Conservation (phyloP, 2,113 vertebrate genomes). For the Coryphaenoides rupestris region DNA sequence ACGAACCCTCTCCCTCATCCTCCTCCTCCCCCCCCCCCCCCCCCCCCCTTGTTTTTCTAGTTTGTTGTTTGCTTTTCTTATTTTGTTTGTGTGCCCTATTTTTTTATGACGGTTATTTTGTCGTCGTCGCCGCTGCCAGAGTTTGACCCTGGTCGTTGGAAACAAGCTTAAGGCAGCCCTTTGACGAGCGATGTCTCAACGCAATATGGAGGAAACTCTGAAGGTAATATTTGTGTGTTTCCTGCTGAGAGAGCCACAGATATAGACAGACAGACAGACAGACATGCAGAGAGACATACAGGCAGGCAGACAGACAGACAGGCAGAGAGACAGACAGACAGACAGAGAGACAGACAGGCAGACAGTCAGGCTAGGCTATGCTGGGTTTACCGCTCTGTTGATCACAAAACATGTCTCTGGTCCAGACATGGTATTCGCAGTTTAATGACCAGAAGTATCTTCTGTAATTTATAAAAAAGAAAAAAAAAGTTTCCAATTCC, state of each 20-base stretch:
- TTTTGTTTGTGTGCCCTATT: slow-evolving; percentile 34
- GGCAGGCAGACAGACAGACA: slow-evolving; percentile 9
- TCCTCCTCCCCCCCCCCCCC: slow-evolving; percentile 14
- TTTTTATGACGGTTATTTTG: slow-evolving; percentile 12
- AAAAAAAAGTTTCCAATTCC: too few species aligned
- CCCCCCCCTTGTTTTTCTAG: slow-evolving; percentile 17
- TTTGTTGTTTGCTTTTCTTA: slow-evolving; percentile 22
- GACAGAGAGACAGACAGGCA: slow-evolving; percentile 9
- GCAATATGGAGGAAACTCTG: slow-evolving; percentile 25
- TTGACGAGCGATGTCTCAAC: slow-evolving; percentile 30
- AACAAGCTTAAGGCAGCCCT: slow-evolving; percentile 1
- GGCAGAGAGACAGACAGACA: slow-evolving; percentile 12
- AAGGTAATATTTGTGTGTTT: slow-evolving; percentile 34
- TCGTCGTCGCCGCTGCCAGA: neutral
- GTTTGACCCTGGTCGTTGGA: slow-evolving; percentile 14
- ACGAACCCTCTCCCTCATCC: too few species aligned
- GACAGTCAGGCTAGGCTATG: neutral
- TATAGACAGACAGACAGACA: slow-evolving; percentile 14
- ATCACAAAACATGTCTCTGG: too few species aligned
- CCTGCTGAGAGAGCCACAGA: slow-evolving; percentile 13
- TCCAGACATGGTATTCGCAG: too few species aligned
- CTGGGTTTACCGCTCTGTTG: neutral
- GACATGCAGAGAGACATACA: slow-evolving; percentile 10
- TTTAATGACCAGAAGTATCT: too few species aligned
- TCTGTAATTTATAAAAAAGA: too few species aligned